Evolutionary conservation across 1,140 invertebrate genomes (phyloP), one percentile per base, ranked within the genome.

Genomic region (Lethrus apterus): DNA sequence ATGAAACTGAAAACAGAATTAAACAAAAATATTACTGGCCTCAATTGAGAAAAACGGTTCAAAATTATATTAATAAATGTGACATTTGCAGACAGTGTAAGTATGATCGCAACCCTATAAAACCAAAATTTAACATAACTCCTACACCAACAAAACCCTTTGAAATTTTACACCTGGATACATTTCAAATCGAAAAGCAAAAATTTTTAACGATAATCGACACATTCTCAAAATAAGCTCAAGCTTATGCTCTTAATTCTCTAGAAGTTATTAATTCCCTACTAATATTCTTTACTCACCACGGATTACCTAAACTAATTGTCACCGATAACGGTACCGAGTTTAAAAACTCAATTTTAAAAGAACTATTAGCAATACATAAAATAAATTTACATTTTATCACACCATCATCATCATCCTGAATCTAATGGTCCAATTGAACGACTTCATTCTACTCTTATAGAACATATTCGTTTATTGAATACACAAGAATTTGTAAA

Each of bases 11-110:
- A 3, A 2, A 26, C 2, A n/a, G 23, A 20, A 32, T 41, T n/a
- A 31, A 59, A 59, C 52, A 52, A 48, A 57, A 62, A 33, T 66
- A 60, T 48, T 61, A 62, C 45, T 68, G 65, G 59, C 63, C 64
- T 13, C 60, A 59, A 11, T 60, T 68, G 52, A 46, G 61, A 19
- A 47, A 51, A 21, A 41, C 51, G 26, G 51, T 61, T 9, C 30
- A 33, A 43, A 50, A 51, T 15, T 59, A 46, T 36, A 42, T 60
- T n/a, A 57, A 57, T 43, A 17, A 29, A 18, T 58, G 58, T 34
- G 50, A 58, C 31, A 55, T 56, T 14, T 62, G 55, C 24, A 46
- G 57, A 50, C 38, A 21, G 44, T 3, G 29, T 2, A 63, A 65
- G 54, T 62, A 62, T 31, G 58, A 62, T 11, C 52, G 60, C 49